Base-by-base conservation (phyloP, 2,888 invertebrate genomes). In the Harpalus rufipes region DNA sequence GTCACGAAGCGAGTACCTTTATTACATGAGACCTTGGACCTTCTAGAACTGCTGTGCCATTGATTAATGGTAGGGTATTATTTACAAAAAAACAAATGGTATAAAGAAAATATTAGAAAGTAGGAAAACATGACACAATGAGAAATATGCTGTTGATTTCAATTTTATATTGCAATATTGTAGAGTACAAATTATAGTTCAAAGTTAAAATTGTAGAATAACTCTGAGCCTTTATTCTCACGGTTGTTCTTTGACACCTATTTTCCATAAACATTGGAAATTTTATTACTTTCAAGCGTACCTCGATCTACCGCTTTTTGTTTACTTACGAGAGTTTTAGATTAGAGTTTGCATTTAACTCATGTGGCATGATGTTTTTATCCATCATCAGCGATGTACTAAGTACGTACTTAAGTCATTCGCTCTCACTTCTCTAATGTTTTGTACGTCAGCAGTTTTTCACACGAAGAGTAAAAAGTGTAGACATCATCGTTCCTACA, bases 391-490 rank as follows among this genome's bases (percentile, higher is more conserved):
- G 78, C 78, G 14, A 32, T 58, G 25, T 78, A 56, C 18, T 58
- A 58, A 78, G 78, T 78, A 58, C 58, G n/a, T 78, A 78, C 58
- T 78, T 78, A 78, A 78, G 81, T 65, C 65, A 65, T 44, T 81
- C 44, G 44, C 65, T 81, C 61, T 81, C 65, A 81, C 65, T 81
- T 65, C 44, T 44, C 58, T 65, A 41, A 44, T 81, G 65, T 58
- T 78, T 58, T 25, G 58, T 61, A 61, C 81, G 81, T 81, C 81
- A 81, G 81, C 81, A 81, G 10, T 81, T 81, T 81, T 81, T 81
- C 81, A 65, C 81, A 81, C 81, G 65, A 61, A 80, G 81, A 21
- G 63, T 81, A 81, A 81, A 80, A 81, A 81, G 63, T 58, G 78
- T 78, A 32, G 7, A 78, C 56, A 16, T 21, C 39, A n/a, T 76